Conservation (phyloP, 1,140 invertebrate species). For the Procambarus virginalis region DNA sequence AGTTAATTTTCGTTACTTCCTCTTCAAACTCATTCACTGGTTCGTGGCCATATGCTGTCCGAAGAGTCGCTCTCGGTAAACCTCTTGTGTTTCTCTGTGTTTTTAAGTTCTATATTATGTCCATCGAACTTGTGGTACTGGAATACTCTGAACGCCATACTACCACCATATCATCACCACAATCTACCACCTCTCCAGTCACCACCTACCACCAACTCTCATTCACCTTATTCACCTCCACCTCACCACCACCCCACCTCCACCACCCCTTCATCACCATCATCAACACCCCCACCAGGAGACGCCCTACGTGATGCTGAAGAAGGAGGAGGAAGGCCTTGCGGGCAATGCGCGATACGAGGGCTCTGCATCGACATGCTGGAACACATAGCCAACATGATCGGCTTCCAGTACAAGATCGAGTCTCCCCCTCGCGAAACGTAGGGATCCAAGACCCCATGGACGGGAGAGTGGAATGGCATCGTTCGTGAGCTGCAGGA, state of each 20-base stretch:
- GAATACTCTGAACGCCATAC: too few species aligned
- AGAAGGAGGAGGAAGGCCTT: constrained; percentile 86
- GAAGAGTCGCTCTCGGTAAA: too few species aligned
- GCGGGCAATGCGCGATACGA: constrained; percentile 93
- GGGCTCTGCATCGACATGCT: constrained; percentile 97
- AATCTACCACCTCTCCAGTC: not conserved
- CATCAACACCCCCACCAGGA: constrained; percentile 79
- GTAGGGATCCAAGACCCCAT: constrained; percentile 94
- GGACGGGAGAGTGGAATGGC: constrained; percentile 96
- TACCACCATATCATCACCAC: too few species aligned
- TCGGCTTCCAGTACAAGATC: constrained; percentile 95
- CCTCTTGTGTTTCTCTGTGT: too few species aligned
- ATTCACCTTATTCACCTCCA: not conserved
- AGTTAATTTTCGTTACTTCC: too few species aligned
- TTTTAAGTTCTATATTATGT: too few species aligned
- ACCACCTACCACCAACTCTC: not conserved
- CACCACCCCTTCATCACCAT: not conserved
- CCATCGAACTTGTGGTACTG: too few species aligned
- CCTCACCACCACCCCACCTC: not conserved
- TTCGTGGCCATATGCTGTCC: too few species aligned
- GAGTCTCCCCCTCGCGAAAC: constrained; percentile 93
- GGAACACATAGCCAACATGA: constrained; percentile 87
- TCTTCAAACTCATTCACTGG: too few species aligned
- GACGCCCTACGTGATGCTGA: constrained; percentile 94
- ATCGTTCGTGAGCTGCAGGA: constrained; percentile 94